Evolutionary conservation across 1,140 invertebrate genomes (phyloP), one percentile per base, ranked within the genome.

Genomic region (Scaptomyza montana): DNA sequence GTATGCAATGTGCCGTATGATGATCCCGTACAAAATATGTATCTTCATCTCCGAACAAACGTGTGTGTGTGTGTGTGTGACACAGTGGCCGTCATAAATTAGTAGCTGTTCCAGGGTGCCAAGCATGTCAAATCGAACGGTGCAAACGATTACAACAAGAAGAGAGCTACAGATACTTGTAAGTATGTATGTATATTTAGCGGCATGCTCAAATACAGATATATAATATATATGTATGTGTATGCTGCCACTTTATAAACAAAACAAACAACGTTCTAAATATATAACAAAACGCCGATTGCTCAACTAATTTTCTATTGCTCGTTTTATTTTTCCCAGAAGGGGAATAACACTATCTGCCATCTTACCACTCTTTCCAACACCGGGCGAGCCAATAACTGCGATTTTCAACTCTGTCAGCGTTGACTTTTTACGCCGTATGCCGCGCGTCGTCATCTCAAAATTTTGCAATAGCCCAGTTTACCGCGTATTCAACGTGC

Each of bases 371-470:
- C 95, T 97, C 94, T 98, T 98, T 47, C 97, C 97, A 61, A 97
- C 97, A 62, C 95, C 95, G 5, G 96, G 96, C 45, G 96, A 96
- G 60, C 97, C 97, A 69, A 98, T 93, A 59, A 98, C 96, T 16
- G 96, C 96, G 51, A 98, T 95, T 93, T 97, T 97, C 60, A 98
- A 95, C 93, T 98, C 97, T 64, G 96, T 95, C 21, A 98, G 92
- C 57, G 96, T 96, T 13, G 96, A 97, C 92, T 98, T 98, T 93
- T 98, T 98, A 74, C 97, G 93, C 71, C 96, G 93, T 65, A 97
- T 97, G 30, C 95, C 96, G 76, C 95, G 93, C 64, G 93, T 93
- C 72, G 94, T 94, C 94, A 95, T 95, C 77, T 90, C 64, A 19
- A 19, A 21, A 65, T 47, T 75, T 61, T 41, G 25, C 47, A 56